Conservation (phyloP, 2,888 invertebrate genomes). For the Nomada fucata region DNA sequence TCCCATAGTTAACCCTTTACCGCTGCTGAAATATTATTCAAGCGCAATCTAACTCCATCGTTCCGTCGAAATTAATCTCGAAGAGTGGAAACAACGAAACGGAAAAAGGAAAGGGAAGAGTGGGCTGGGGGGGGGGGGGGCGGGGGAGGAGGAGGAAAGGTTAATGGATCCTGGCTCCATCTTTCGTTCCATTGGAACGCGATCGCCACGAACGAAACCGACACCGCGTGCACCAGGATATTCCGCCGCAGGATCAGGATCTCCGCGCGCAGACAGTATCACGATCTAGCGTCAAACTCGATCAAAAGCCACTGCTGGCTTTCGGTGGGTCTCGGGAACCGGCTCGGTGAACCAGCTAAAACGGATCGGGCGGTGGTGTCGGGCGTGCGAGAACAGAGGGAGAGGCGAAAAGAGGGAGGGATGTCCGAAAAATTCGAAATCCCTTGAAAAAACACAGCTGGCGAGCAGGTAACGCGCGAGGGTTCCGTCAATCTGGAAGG, state of each 20-base stretch:
- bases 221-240: constrained; percentile 72
- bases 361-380: constrained; percentile 23
- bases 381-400: constrained; percentile 4
- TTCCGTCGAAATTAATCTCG: neutral
- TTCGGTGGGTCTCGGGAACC: constrained; percentile 57
- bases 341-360: constrained; percentile 51
- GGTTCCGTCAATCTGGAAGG: constrained; percentile 66
- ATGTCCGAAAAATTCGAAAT: constrained; percentile 76
- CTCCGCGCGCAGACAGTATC: constrained; percentile 78
- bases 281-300: constrained; percentile 82
- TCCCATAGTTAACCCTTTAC: constrained; percentile 24
- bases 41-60: neutral
- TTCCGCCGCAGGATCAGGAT: constrained; percentile 73
- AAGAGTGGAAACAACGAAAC: constrained; percentile 29
- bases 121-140: neutral
- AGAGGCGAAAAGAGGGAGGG: neutral
- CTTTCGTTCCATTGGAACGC: constrained; percentile 51
- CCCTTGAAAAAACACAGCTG: constrained; percentile 82
- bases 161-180: constrained; percentile 48
- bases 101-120: neutral
- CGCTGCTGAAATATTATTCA: neutral
- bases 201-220: constrained; percentile 73
- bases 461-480: constrained; percentile 62
- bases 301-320: constrained; percentile 73
- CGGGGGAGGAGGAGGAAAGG: constrained; percentile 21